These are phyloP conservation scores for Aphidius colemani DNA, from an alignment of 2,888 invertebrate species.

Conservation along the genomic window DNA sequence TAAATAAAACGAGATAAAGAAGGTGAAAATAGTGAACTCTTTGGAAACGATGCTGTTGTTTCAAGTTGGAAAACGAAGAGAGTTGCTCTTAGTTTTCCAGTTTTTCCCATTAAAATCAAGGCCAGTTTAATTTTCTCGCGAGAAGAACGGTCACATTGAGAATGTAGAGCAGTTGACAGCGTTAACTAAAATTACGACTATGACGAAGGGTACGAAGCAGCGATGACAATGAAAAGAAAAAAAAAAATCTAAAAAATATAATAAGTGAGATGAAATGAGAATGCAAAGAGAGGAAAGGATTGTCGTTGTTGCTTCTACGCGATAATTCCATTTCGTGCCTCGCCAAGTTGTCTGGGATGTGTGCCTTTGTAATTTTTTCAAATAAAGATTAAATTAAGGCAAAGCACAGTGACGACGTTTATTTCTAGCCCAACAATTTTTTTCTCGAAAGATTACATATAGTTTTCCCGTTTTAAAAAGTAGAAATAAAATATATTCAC, in stretches of 20 bases:
- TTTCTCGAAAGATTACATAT: neutral
- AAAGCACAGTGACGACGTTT: slow-evolving; percentile 18
- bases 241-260: too few species aligned
- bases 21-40: slow-evolving; percentile 25
- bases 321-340: slow-evolving; percentile 28
- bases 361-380: slow-evolving; percentile 33
- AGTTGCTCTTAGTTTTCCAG: slow-evolving; percentile 37
- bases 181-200: neutral
- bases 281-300: slow-evolving; percentile 21
- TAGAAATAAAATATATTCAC: too few species aligned
- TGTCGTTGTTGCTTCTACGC: slow-evolving; percentile 11
- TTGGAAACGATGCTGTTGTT: slow-evolving; percentile 20
- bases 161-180: too few species aligned
- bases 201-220: slow-evolving; percentile 14
- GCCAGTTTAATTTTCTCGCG: slow-evolving; percentile 31
- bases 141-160: slow-evolving; percentile 1
- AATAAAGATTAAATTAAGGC: slow-evolving; percentile 36
- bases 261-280: slow-evolving; percentile 16
- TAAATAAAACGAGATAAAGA: slow-evolving; percentile 9
- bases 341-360: slow-evolving; percentile 29
- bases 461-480: neutral
- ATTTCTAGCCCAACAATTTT: slow-evolving; percentile 15
- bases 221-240: slow-evolving; percentile 26
- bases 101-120: slow-evolving; percentile 34
- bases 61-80: slow-evolving; percentile 26